Conservation (phyloP, 1,140 invertebrate species). For the Aphaenogaster floridana region DNA sequence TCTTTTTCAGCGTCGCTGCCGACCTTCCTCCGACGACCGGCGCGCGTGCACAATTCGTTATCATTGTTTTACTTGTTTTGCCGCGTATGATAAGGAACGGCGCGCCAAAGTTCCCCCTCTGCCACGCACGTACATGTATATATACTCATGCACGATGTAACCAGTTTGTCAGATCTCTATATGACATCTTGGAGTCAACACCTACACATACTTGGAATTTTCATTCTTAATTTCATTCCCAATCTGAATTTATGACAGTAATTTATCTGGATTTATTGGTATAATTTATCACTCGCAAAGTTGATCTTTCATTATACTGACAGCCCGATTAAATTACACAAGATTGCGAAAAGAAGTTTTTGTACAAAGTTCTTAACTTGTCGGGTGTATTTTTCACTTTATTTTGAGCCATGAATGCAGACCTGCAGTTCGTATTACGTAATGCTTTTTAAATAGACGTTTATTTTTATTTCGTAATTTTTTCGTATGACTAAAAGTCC, state of each 20-base stretch:
- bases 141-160: constrained; percentile 9
- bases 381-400: background rate
- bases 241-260: constrained; percentile 10
- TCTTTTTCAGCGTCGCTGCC: constrained; percentile 22
- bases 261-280: constrained; percentile 38
- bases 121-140: background rate
- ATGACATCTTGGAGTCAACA: background rate
- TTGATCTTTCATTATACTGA: constrained; percentile 18
- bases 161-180: background rate
- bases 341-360: background rate
- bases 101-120: constrained; percentile 11
- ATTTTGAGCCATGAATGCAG: background rate
- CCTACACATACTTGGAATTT: constrained; percentile 1
- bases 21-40: constrained; percentile 50
- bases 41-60: constrained; percentile 66
- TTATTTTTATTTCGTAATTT: background rate
- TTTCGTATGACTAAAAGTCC: background rate
- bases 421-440: background rate
- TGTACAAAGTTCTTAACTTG: background rate
- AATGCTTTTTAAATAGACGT: background rate
- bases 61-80: constrained; percentile 76
- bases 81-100: constrained; percentile 70
- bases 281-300: constrained; percentile 4
- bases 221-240: background rate
- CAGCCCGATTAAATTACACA: constrained; percentile 3